Evolutionary conservation across 2,888 invertebrate genomes (phyloP).

Genomic region (Lasioglossum marginatum): DNA sequence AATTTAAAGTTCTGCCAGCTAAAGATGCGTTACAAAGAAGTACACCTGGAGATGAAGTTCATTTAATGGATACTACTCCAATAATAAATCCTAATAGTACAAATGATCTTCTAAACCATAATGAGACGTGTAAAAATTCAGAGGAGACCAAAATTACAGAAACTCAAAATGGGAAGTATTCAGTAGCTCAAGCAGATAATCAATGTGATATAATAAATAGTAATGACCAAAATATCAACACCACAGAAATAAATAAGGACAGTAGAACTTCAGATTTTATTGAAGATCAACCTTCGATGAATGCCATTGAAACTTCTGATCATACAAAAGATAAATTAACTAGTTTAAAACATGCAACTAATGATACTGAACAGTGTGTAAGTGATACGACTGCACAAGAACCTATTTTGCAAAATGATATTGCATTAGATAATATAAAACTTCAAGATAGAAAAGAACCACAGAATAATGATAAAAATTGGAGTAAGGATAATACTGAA

Average conservation of each 20-base stretch:
- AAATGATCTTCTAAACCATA: slow-evolving; percentile 48
- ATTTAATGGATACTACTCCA: slow-evolving; percentile 32
- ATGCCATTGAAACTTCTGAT: slow-evolving; percentile 2
- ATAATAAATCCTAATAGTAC: slow-evolving; percentile 16
- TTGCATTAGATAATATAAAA: not conserved
- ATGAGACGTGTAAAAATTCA: slow-evolving; percentile 4
- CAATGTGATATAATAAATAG: not conserved
- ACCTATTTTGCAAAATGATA: not conserved
- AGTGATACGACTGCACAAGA: not conserved
- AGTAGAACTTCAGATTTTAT: not conserved
- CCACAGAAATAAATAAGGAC: not conserved
- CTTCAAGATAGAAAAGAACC: slow-evolving; percentile 7
- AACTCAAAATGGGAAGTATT: not conserved
- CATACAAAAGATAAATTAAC: not conserved
- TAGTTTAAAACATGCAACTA: slow-evolving; percentile 9
- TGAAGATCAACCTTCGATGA: slow-evolving; percentile 10
- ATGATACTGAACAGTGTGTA: not conserved
- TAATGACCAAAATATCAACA: slow-evolving; percentile 7
- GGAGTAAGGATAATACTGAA: not conserved
- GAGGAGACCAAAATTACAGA: not conserved
- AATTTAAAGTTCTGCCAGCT: slow-evolving; percentile 87
- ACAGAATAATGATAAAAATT: slow-evolving; percentile 2
- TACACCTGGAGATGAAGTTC: slow-evolving; percentile 61
- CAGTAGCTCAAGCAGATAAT: not conserved
- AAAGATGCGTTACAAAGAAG: slow-evolving; percentile 54